These are phyloP conservation scores for Erebia ligea DNA, from an alignment of 2,888 invertebrate species.

Conservation along the genomic window DNA sequence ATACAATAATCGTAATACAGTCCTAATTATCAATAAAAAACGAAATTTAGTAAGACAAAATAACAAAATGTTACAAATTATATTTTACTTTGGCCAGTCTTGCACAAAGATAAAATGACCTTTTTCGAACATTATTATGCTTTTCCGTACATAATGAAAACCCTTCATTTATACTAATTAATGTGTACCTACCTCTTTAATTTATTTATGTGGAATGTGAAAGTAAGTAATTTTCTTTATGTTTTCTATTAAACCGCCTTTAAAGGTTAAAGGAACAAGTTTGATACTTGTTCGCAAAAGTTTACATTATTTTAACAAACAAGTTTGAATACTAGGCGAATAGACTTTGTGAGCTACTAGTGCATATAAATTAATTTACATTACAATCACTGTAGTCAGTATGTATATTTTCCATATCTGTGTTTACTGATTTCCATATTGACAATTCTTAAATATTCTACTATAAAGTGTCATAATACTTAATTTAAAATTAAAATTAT, in stretches of 20 bases:
- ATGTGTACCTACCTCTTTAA: neutral
- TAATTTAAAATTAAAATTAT: neutral
- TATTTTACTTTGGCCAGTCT: too few species aligned
- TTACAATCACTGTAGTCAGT: neutral
- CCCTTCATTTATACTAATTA: neutral
- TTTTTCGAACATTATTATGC: neutral
- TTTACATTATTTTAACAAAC: too few species aligned
- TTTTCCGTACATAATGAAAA: neutral
- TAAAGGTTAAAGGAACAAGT: neutral
- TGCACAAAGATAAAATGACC: too few species aligned
- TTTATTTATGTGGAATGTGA: conserved; percentile 30
- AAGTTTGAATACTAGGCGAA: neutral
- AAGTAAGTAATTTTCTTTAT: conserved; percentile 13
- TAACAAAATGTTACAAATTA: neutral
- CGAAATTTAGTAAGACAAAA: neutral
- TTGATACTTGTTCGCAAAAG: neutral
- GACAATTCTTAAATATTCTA: neutral
- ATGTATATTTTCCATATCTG: neutral
- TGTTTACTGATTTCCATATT: neutral
- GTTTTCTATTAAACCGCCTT: neutral
- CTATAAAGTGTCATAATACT: too few species aligned
- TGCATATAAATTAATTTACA: neutral
- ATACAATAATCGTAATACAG: neutral
- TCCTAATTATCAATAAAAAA: neutral
- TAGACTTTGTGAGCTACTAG: neutral